Percentiles rank a stretch among this genome's conserved stretches.
Evolutionary conservation across 1,140 invertebrate genomes (phyloP).

Genomic region (Hydropsyche tenuis): DNA sequence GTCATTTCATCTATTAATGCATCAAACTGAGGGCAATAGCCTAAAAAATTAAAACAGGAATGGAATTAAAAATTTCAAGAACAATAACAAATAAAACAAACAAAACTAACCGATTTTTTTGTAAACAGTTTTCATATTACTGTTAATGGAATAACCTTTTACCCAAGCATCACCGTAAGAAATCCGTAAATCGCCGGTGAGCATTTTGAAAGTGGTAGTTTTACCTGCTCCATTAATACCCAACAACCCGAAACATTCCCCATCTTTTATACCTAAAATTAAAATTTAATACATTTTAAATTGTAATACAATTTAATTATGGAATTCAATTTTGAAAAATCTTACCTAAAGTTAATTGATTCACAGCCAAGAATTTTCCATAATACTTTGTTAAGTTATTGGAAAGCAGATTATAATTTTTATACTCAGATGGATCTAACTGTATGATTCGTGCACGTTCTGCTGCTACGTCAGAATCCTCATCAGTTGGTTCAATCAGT

Average conservation of each 20-base stretch:
- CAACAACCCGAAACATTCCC: conserved; percentile 87
- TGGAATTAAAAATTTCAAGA: too few species aligned
- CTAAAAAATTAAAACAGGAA: conserved; percentile 55
- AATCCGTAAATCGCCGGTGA: conserved; percentile 81
- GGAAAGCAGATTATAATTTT: conserved; percentile 57
- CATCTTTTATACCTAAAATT: conserved; percentile 55
- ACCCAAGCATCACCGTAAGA: conserved; percentile 63
- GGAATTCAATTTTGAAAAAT: background rate
- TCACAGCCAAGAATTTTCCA: conserved; percentile 72
- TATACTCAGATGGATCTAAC: conserved; percentile 50
- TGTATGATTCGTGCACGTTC: conserved; percentile 56
- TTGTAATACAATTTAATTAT: background rate
- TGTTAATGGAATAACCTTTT: conserved; percentile 63
- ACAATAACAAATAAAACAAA: background rate
- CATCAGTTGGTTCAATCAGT: conserved; percentile 50
- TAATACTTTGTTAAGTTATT: conserved; percentile 74
- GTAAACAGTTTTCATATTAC: conserved; percentile 64
- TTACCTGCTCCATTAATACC: conserved; percentile 88
- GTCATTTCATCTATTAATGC: conserved; percentile 77
- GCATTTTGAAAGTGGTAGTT: conserved; percentile 88
- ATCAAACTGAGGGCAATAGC: conserved; percentile 80
- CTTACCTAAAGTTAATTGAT: conserved; percentile 72
- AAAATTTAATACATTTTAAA: background rate
- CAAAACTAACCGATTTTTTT: conserved; percentile 65
- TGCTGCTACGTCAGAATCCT: conserved; percentile 61